Evolutionary conservation across 2,797 vertebrate genomes (phyloP).

Genomic region (Momotus momota): DNA sequence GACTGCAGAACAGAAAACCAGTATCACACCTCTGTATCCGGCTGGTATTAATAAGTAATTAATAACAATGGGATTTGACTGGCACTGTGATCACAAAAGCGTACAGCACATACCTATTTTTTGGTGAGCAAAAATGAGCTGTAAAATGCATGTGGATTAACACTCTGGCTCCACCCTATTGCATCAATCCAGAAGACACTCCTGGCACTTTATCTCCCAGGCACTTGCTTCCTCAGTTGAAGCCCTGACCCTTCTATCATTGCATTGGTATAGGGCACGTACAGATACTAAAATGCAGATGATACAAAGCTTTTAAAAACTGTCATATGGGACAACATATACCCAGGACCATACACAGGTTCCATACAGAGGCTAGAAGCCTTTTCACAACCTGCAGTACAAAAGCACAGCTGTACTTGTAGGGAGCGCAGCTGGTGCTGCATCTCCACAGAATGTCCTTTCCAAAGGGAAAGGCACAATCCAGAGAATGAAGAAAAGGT

Average conservation of each 20-base stretch:
- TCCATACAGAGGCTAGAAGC: neutral
- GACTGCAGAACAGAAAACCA: neutral
- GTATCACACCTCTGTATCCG: neutral
- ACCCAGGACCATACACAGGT: accelerated
- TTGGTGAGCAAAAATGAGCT: neutral
- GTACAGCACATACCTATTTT: neutral
- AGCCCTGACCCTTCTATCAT: neutral
- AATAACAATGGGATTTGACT: neutral
- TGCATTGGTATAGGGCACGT: too few relatives aligned
- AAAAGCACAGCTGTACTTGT: neutral
- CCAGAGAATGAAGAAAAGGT: neutral
- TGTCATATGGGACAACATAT: neutral
- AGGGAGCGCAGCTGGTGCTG: neutral
- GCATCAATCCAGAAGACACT: neutral
- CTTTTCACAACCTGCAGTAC: neutral
- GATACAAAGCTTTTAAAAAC: neutral
- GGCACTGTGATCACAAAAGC: neutral
- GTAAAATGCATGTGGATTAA: accelerated
- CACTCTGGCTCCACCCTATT: neutral
- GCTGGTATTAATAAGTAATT: neutral
- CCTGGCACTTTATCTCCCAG: neutral
- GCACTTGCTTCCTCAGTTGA: neutral
- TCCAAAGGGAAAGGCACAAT: neutral
- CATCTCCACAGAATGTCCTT: neutral
- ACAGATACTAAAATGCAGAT: neutral